Conservation (phyloP, 2,888 invertebrate species). For the Hypomecis punctinalis region DNA sequence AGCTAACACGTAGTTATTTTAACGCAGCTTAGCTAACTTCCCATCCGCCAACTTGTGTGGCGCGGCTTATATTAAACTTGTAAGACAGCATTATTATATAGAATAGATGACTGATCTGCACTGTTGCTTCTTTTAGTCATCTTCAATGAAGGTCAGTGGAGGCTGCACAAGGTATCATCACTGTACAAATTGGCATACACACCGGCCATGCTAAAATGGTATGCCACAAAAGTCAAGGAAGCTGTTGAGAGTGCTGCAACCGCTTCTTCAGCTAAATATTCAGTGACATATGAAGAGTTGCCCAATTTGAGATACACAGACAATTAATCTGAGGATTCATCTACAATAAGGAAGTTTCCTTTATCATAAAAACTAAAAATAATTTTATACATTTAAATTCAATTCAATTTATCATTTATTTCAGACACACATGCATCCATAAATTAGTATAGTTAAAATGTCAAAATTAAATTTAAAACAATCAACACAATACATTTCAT, state of each 20-base stretch:
- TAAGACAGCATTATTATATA: not conserved
- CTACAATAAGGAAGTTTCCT: no score
- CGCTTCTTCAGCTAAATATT: conserved; percentile 61
- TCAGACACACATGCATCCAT: no score
- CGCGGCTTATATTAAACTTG: not conserved
- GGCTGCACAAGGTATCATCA: conserved; percentile 70
- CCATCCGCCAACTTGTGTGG: no score
- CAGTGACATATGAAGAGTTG: conserved; percentile 64
- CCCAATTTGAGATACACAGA: conserved; percentile 68
- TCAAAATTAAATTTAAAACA: no score
- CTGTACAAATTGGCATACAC: conserved; percentile 67
- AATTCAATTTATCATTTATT: no score
- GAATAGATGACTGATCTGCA: not conserved
- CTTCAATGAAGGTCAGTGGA: conserved; percentile 75
- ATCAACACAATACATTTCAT: no score
- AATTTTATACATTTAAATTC: no score
- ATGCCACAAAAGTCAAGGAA: conserved; percentile 73
- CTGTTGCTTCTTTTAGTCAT: conserved; percentile 59
- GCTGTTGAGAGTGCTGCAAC: conserved; percentile 61
- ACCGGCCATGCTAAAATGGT: conserved; percentile 72
- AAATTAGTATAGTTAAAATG: no score
- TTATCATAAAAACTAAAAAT: no score
- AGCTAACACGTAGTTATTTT: no score
- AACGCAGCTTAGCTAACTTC: no score
- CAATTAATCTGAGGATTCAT: no score